A percentile compares a stretch with the other conserved stretches of the same genome.
These are phyloP conservation scores for Microhierax caerulescens DNA, from an alignment of 2,797 vertebrate species.

Conservation along the genomic window DNA sequence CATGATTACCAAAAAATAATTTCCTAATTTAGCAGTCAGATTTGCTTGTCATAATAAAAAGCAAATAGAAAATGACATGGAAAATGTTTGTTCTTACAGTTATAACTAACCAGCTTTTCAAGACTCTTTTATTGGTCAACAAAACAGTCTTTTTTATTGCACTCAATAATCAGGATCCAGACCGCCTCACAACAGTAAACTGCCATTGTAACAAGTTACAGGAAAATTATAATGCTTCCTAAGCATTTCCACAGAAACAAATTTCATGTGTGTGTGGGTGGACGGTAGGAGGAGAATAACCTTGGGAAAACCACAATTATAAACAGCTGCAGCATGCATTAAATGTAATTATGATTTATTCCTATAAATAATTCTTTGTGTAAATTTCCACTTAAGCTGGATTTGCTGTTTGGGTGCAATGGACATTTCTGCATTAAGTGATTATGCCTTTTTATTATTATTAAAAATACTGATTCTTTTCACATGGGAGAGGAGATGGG, in stretches of 20 bases:
- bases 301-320: conserved; percentile 76
- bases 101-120: background rate
- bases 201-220: conserved; percentile 55
- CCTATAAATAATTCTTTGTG: conserved; percentile 93
- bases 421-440: conserved; percentile 58
- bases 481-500: background rate
- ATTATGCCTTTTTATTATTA: conserved; percentile 55
- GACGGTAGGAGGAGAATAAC: conserved; percentile 64
- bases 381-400: conserved; percentile 84
- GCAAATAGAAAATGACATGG: background rate
- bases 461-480: conserved; percentile 23
- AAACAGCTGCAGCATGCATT: conserved; percentile 84
- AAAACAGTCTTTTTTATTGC: background rate
- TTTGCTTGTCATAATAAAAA: background rate
- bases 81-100: background rate
- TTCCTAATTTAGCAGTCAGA: background rate
- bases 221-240: conserved; percentile 70
- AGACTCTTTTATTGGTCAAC: background rate
- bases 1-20: background rate
- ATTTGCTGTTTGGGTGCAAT: conserved; percentile 80
- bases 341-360: conserved; percentile 92
- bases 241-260: conserved; percentile 71
- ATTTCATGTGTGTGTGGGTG: conserved; percentile 62
- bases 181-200: conserved; percentile 38
- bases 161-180: background rate